Evolutionary conservation across 2,797 vertebrate species (phyloP), one percentile per base, ranked within the genome.

Genomic region (Enteromius fasciolatus): DNA sequence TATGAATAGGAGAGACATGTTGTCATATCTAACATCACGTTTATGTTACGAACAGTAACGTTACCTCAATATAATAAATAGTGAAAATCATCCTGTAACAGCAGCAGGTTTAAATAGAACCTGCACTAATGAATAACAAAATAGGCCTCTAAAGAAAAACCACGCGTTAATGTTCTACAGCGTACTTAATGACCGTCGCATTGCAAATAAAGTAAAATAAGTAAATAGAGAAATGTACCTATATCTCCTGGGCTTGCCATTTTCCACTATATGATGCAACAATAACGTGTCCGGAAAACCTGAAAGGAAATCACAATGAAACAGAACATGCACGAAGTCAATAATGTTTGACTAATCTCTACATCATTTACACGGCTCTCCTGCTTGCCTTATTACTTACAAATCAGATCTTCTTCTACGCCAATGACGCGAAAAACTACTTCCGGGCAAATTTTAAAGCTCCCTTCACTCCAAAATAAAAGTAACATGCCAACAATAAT

Each of bases 241-340:
- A 92, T 89, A 31, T 96, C 95, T 87, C 77, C 92, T 3, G 92
- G 88, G 79, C 86, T 91, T 89, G 96, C 94, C 97, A 97, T 97
- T 33, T 63, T 72, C 61, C 50, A 64, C 79, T 90, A 89, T 89
- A 93, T 94, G 97, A 99, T 97, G 97, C 97, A 98, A 97, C 95
- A 93, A 90, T 87, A 92, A 88, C 92, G 93, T 94, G 91, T 87
- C 94, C 95, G 95, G 95, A 96, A 95, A 81, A 68, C 8, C 50
- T 31, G 68, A 48, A 33, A 66, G 48, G 36, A 67, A 11, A 28
- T 31, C 50, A 64, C 50, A 61, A 76, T 57, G 33, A 76, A 68
- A 67, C 76, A 74, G 14, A 64, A 39, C 20, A 36, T 70, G 15
- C 25, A 46, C 12, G 17, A 52, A 63, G 23, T 23, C 59, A 36